Evolutionary conservation across 2,797 vertebrate genomes (phyloP).

Genomic region (Rhinoraja longicauda): DNA sequence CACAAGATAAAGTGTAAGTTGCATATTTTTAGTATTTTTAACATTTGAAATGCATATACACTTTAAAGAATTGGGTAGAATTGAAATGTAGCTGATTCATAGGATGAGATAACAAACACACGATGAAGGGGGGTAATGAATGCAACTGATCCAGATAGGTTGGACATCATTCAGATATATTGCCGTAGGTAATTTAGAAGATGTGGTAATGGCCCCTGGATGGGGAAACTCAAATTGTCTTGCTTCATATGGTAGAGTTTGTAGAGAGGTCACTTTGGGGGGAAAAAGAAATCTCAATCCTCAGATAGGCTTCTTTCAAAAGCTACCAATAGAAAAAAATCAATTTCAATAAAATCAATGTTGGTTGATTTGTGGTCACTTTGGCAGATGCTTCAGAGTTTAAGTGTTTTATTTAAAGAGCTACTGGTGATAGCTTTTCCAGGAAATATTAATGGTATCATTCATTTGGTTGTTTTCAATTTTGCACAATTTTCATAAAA

Average conservation of each 20-base stretch:
- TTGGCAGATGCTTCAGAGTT: background rate
- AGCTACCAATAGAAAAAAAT: background rate
- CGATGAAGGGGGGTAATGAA: background rate
- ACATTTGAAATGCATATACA: background rate
- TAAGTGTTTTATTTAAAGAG: conserved; percentile 19
- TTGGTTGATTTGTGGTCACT: conserved; percentile 3
- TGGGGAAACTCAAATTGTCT: background rate
- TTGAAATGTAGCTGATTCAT: background rate
- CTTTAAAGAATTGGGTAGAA: background rate
- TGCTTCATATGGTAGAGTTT: background rate
- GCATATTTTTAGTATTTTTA: background rate
- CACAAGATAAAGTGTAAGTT: background rate
- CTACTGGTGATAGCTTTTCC: conserved; percentile 26
- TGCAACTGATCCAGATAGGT: background rate
- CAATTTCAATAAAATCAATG: conserved; percentile 15
- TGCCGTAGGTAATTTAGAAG: background rate
- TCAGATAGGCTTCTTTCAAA: background rate
- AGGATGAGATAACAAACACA: background rate
- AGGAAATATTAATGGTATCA: background rate
- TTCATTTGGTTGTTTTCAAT: background rate
- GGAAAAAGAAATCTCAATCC: background rate
- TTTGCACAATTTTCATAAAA: conserved; percentile 16
- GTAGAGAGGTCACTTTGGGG: background rate
- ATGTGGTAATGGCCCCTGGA: background rate
- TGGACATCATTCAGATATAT: background rate